Base-by-base conservation (phyloP, 1,140 invertebrate genomes). In the Drosophila oshimai region DNA sequence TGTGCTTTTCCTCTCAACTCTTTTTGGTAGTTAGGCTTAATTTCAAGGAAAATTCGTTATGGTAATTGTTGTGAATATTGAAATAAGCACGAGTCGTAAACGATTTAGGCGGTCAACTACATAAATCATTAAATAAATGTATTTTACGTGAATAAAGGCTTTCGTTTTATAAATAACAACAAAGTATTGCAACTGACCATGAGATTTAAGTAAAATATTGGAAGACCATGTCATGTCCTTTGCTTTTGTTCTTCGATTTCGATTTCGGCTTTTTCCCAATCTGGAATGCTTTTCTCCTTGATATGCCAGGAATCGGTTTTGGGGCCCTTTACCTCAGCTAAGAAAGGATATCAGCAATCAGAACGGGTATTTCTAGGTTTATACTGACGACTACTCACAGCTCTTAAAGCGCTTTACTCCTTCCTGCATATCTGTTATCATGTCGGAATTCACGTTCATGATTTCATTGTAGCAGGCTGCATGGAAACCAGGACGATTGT, bases 281-380 rank as follows among this genome's bases (percentile, higher is more conserved):
- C 92, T 41, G 92, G 92, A 18, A 92, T 72, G 6, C 92, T 89
- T 29, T 92, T 86, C 68, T 92, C 89, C 39, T 91, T 94, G 20
- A 95, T 89, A 80, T 93, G 92, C 86, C 94, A 92, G 75, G 94
- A 94, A 75, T 94, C 92, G 76, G 94, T 94, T 81, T 95, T 96
- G n/a, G 96, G 95, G 86, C 96, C 95, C 88, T 93, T 94, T 1
- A 94, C 94, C 61, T 95, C 91, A 58, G 95, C 95, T 76, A 5
- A 13, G 0, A 0, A 4, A 13, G 17, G 28, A 46, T 4, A n/a
- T n/a, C n/a, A n/a, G n/a, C n/a, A 2, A 3, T 47, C 2, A 31
- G 28, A 50, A 28, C 47, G 2, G 1, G 0, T 37, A 6, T 28
- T 33, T 0, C 28, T 12, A 6, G 5, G 2, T 5, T 37, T 2